Evolutionary conservation across 2,113 vertebrate genomes (phyloP), one percentile per base, ranked within the genome.

Genomic region (Melozone crissalis): DNA sequence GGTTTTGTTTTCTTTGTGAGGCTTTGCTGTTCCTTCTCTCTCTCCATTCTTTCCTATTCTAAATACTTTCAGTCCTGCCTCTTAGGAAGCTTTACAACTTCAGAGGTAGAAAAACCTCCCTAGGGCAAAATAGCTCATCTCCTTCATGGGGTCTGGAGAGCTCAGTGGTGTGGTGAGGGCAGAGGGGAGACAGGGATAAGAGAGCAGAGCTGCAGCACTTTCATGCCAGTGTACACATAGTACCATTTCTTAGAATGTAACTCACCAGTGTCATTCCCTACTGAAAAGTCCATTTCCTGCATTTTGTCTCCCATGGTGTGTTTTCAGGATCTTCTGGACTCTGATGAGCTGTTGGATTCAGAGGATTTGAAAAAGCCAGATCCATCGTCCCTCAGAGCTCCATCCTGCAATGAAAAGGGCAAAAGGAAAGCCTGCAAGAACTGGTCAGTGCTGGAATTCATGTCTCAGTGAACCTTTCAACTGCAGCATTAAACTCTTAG

Each of bases 371-470:
- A 99, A 97, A 99, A 99, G 90, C 99, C 99, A 2, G 98, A 99
- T 73, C 98, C 99, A 1, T 95, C 97, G 0, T 99, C 99, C 46
- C 98, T 99, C 54, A 98, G 96, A 93, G 98, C 98, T 3, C 52
- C 98, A 1, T 94, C 94, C 6, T 99, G 99, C 89, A 99, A 99
- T 62, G 98, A 98, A 33, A 96, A 97, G 65, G 97, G 97, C 6
- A 99, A 99, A 96, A 99, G 98, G 96, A 99, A 99, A 96, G 99
- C 99, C 90, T 99, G 99, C 96, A 99, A 99, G 97, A 99, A 99
- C 97, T 99, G 99, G 99, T 99, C 81, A 98, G 98, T 94, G 28
- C 28, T 51, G 46, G 47, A 44, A 24, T 54, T 54, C 61, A 27
- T 0, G 0, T 41, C 3, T 30, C 0, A 0, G 21, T 46, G 49